Evolutionary conservation across 1,140 invertebrate genomes (phyloP).

Genomic region (Antheraea mylitta): DNA sequence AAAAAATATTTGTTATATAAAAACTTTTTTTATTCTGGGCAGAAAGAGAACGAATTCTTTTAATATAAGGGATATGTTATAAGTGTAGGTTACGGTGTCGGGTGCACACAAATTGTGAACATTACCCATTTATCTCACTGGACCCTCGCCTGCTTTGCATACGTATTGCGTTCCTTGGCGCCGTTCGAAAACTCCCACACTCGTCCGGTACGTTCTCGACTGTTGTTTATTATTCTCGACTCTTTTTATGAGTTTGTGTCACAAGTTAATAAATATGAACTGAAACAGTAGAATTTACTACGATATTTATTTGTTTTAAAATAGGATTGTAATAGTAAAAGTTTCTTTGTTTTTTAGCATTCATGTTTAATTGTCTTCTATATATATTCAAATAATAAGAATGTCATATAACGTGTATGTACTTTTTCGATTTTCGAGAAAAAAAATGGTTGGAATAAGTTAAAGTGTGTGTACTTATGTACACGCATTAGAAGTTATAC

Average conservation of each 20-base stretch:
- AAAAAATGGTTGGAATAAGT: no score
- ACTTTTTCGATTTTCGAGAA: no score
- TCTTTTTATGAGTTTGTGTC: neutral
- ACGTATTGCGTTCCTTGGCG: constrained; percentile 44
- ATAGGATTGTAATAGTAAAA: neutral
- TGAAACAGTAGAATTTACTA: neutral
- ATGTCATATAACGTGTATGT: no score
- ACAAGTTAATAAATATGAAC: neutral
- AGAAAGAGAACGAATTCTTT: constrained; percentile 6
- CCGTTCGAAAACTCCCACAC: constrained; percentile 11
- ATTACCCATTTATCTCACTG: constrained; percentile 40
- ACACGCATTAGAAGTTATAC: no score
- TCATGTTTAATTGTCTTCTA: no score
- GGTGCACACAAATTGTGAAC: constrained; percentile 27
- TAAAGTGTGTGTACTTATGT: no score
- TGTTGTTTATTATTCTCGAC: neutral
- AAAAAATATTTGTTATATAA: no score
- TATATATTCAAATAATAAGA: no score
- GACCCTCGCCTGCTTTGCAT: constrained; percentile 49
- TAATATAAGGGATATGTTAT: constrained; percentile 8
- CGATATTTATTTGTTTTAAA: neutral
- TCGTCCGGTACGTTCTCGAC: neutral
- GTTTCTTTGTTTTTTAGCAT: no score
- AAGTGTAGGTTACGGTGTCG: constrained; percentile 15
- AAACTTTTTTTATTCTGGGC: neutral